Base-by-base conservation (phyloP, 2,113 vertebrate species). In the Amblyornis subalaris region DNA sequence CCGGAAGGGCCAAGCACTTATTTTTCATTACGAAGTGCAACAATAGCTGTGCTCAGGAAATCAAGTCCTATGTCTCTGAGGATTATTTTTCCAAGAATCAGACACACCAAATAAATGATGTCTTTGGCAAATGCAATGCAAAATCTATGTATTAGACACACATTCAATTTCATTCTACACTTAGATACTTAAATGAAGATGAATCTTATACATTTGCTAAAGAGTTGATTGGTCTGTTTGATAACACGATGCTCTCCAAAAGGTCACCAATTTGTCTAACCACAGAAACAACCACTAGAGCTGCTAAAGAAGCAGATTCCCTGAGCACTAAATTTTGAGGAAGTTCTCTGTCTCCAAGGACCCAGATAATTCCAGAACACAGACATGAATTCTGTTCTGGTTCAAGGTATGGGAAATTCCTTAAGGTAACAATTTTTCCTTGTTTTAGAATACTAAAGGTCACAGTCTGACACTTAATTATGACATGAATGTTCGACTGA, bases 381-480 rank as follows among this genome's bases (percentile, higher is more conserved):
- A 89, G 84, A 73, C 4, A 5, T 83, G 81, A 94, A 93, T 95
- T 93, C 85, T 80, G 55, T 90, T 94, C 94, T 90, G 88, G 93
- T 95, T 95, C 91, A 88, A 91, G 57, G 88, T 87, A 92, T 66
- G 25, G 81, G 44, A 94, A 94, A 96, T 91, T 94, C 93, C 88
- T 95, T 94, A 94, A 92, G 91, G 94, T 92, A 93, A 96, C 92
- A 96, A 72, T 92, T 96, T 96, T 95, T 80, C 55, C 60, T 88
- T 88, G 90, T 44, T 84, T 91, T 55, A 79, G 85, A 96, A 85
- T 55, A 88, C 42, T 89, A 94, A 96, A 94, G 85, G 93, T 94
- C 91, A 94, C 45, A 90, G 51, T 60, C 60, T 94, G 79, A 95
- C 88, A 89, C 81, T 85, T 89, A 93, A 94, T 86, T 91, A 73